Percentiles rank a stretch among this genome's conserved stretches.
These are phyloP conservation scores for Scaptodrosophila latifasciaeformis DNA, from an alignment of 2,888 invertebrate genomes.

Conservation along the genomic window DNA sequence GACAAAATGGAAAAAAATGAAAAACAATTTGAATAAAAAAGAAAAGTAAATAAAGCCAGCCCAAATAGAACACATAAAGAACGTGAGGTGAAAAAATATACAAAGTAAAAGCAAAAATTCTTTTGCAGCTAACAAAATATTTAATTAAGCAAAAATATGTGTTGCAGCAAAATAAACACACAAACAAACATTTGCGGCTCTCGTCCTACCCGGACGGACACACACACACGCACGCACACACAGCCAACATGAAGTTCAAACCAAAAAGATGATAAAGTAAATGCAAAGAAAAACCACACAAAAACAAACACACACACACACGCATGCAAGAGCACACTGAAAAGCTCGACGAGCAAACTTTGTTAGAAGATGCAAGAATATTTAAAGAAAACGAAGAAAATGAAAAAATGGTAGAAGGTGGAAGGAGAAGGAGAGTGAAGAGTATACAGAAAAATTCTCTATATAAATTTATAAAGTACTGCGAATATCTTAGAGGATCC, in stretches of 20 bases:
- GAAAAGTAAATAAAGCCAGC: too few species aligned
- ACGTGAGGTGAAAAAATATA: too few species aligned
- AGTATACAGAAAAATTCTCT: constrained; percentile 37
- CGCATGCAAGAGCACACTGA: background rate
- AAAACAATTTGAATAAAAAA: too few species aligned
- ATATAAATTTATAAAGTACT: constrained; percentile 25
- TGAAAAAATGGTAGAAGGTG: too few species aligned
- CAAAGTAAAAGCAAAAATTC: constrained; percentile 28
- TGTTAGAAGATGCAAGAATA: too few species aligned
- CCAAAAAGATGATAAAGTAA: background rate
- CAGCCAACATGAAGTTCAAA: background rate
- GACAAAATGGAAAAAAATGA: background rate
- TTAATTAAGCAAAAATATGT: constrained; percentile 63
- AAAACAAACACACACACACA: background rate
- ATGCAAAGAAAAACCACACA: constrained; percentile 9
- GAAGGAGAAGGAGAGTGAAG: too few species aligned
- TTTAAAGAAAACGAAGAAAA: too few species aligned
- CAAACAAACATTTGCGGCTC: constrained; percentile 22
- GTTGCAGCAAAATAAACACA: constrained; percentile 42
- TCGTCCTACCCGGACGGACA: background rate
- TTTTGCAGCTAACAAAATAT: constrained; percentile 46
- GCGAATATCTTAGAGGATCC: too few species aligned
- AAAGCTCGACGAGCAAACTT: constrained; percentile 18
- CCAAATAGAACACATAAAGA: too few species aligned
- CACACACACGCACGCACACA: constrained; percentile 17